Evolutionary conservation across 2,797 vertebrate species (phyloP).

Genomic region (Crypturellus tataupa): DNA sequence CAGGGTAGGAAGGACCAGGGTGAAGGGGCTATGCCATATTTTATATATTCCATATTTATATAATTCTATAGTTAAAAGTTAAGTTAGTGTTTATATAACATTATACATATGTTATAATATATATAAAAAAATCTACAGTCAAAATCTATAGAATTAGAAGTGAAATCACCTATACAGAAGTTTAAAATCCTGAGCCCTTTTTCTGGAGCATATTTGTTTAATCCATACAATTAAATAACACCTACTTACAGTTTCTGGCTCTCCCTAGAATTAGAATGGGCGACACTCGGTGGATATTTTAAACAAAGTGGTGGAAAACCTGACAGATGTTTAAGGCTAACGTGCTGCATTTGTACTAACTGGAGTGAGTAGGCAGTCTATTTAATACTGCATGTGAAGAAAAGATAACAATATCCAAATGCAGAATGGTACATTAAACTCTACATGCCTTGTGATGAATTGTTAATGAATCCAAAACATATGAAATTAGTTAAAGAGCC

Average conservation of each 20-base stretch:
- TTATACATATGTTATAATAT: no score
- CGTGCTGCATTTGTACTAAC: not conserved
- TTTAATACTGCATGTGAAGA: not conserved
- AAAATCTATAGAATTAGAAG: not conserved
- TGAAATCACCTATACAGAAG: rapidly evolving
- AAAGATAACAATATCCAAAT: not conserved
- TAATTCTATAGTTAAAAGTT: no score
- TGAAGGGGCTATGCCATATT: not conserved
- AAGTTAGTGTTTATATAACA: no score
- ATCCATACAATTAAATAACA: not conserved
- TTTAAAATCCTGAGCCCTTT: not conserved
- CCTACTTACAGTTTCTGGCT: not conserved
- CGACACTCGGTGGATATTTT: not conserved
- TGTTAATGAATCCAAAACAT: not conserved
- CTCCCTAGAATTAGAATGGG: not conserved
- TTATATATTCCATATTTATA: no score
- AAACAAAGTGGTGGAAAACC: not conserved
- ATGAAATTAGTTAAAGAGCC: not conserved
- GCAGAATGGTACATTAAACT: not conserved
- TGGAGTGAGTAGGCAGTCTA: not conserved
- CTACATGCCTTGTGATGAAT: not conserved
- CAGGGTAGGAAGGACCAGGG: not conserved
- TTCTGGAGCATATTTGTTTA: not conserved
- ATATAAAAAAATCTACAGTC: not conserved
- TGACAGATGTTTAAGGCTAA: not conserved